phyloP scores from a whole-genome alignment of 2,888 invertebrate species.

The Rhamphomyia laevipes region DNA sequence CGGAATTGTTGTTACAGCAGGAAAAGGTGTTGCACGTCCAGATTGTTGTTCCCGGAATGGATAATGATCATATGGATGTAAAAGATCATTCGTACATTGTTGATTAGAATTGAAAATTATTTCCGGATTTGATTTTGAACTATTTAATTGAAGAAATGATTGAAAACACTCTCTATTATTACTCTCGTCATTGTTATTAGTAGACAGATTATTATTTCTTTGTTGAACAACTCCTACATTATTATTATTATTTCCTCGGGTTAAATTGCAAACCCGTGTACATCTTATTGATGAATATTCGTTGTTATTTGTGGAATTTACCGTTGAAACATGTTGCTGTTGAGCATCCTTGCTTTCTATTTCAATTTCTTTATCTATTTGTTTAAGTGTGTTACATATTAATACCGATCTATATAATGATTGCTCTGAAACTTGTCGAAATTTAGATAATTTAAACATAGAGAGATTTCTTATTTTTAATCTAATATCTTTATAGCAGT shows the following conservation, averaged over 20 bases:
- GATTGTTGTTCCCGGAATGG: conserved; percentile 38
- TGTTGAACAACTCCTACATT: neutral
- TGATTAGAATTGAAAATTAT: neutral
- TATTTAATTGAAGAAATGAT: neutral
- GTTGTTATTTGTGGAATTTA: neutral
- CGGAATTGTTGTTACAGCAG: conserved; percentile 21
- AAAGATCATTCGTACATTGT: conserved; percentile 11
- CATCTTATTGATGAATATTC: neutral
- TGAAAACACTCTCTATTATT: neutral
- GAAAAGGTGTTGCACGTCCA: conserved; percentile 61
- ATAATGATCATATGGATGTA: conserved; percentile 37
- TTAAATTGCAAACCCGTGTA: neutral
- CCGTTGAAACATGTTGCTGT: conserved; percentile 1
- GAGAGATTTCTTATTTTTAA: conserved; percentile 84
- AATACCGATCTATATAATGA: conserved; percentile 81
- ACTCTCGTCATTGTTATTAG: neutral
- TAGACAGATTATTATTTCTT: neutral
- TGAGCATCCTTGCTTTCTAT: conserved; percentile 42
- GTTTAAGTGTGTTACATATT: conserved; percentile 83
- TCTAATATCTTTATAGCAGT: conserved; percentile 74
- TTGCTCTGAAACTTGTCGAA: conserved; percentile 80
- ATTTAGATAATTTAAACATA: conserved; percentile 80
- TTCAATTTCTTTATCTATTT: conserved; percentile 83
- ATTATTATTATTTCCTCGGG: neutral
- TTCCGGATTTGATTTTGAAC: neutral